phyloP scores from a whole-genome alignment of 2,888 invertebrate species.

The Ectemnius continuus region DNA sequence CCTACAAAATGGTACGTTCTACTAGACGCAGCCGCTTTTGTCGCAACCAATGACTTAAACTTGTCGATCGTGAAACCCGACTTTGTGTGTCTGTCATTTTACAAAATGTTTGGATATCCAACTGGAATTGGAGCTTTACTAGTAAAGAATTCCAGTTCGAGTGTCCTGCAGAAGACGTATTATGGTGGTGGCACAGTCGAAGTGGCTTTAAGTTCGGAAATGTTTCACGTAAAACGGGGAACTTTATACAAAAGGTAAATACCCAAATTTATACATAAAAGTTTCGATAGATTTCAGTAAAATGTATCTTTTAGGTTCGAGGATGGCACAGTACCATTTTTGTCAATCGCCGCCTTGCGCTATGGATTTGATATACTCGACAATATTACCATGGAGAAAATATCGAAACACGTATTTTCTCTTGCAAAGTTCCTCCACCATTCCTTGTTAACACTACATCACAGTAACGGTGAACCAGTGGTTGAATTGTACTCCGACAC shows the following conservation, averaged over 20 bases:
- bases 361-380: conserved; percentile 90
- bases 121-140: conserved; percentile 95
- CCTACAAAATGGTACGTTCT: conserved; percentile 85
- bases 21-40: conserved; percentile 92
- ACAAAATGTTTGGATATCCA: conserved; percentile 98
- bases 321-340: conserved; percentile 94
- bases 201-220: conserved; percentile 86
- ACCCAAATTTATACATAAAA: conserved; percentile 20
- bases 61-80: conserved; percentile 87
- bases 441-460: conserved; percentile 82
- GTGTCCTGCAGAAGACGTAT: conserved; percentile 85
- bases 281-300: conserved; percentile 4
- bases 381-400: conserved; percentile 80
- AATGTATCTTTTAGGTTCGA: conserved; percentile 85
- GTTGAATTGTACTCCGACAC: conserved; percentile 87
- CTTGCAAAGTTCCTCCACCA: conserved; percentile 87
- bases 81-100: conserved; percentile 95
- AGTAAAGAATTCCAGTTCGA: conserved; percentile 83
- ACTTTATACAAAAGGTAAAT: conserved; percentile 86
- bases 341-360: conserved; percentile 89
- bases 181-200: conserved; percentile 97
- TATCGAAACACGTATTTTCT: conserved; percentile 86
- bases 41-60: conserved; percentile 88
- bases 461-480: conserved; percentile 86
- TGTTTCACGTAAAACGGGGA: conserved; percentile 85